phyloP scores from a whole-genome alignment of 1,140 invertebrate genomes.

The Tetragonula clypearis region DNA sequence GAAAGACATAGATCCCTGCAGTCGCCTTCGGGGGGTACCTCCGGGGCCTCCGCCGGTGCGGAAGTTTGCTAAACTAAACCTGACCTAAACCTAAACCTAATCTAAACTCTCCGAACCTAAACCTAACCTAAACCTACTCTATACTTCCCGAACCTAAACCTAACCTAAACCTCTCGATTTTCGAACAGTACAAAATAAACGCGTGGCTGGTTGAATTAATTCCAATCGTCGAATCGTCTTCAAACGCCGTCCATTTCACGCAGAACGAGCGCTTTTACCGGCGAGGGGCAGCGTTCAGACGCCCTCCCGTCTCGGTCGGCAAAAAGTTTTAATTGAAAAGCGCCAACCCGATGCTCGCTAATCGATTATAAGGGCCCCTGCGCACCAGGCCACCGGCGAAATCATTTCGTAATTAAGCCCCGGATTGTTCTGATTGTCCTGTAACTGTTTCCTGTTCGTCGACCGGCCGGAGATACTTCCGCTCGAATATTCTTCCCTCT shows the following conservation, averaged over 20 bases:
- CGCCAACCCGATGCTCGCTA: constrained; percentile 22
- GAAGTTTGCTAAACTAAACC: too few species aligned
- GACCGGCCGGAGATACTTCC: too few species aligned
- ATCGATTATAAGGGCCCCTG: constrained; percentile 24
- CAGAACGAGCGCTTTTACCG: background rate
- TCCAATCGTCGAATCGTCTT: background rate
- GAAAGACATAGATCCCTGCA: too few species aligned
- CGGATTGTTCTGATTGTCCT: constrained; percentile 8
- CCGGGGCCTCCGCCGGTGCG: too few species aligned
- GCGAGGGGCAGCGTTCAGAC: background rate
- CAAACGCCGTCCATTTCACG: background rate
- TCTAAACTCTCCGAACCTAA: too few species aligned
- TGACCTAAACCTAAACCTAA: too few species aligned
- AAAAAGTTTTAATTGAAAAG: constrained; percentile 48
- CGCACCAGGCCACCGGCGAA: background rate
- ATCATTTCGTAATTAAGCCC: constrained; percentile 37
- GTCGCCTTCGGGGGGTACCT: too few species aligned
- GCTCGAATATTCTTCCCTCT: background rate
- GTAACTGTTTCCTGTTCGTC: constrained; percentile 3
- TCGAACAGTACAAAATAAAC: constrained; percentile 16
- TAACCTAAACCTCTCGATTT: background rate
- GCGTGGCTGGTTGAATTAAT: constrained; percentile 6
- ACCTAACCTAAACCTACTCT: too few species aligned
- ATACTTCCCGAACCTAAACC: too few species aligned
- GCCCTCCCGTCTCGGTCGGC: too few species aligned